Conservation (phyloP, 2,888 invertebrate genomes). For the Diloba caeruleocephala region DNA sequence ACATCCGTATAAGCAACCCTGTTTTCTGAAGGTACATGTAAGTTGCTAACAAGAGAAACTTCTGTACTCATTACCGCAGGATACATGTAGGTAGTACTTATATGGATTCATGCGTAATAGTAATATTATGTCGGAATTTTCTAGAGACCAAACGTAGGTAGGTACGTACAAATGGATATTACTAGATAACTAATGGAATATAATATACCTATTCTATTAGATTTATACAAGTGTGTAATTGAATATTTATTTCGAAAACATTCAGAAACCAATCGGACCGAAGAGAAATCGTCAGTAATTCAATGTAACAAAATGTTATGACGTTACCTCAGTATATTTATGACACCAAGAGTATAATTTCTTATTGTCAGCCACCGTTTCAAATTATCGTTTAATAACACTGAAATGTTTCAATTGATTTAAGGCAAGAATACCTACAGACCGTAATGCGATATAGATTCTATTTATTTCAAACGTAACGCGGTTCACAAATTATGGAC, state of each 20-base stretch:
- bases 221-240: conserved; percentile 19
- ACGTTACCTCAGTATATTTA: conserved; percentile 38
- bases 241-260: conserved; percentile 29
- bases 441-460: conserved; percentile 45
- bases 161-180: conserved; percentile 16
- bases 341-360: conserved; percentile 51
- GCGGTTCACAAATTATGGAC: conserved; percentile 55
- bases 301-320: conserved; percentile 47
- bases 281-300: conserved; percentile 31
- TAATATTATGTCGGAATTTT: conserved; percentile 3
- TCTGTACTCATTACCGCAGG: conserved; percentile 42
- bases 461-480: conserved; percentile 41
- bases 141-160: conserved; percentile 5
- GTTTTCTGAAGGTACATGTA: conserved; percentile 23
- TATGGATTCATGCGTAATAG: conserved; percentile 22
- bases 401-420: conserved; percentile 64
- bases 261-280: conserved; percentile 19
- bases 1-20: conserved; percentile 33
- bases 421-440: conserved; percentile 45
- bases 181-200: background rate
- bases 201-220: conserved; percentile 10
- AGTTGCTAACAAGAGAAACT: conserved; percentile 37
- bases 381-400: conserved; percentile 50
- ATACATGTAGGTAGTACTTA: conserved; percentile 12
- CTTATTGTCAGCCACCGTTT: conserved; percentile 44